Evolutionary conservation across 2,797 vertebrate species (phyloP), one percentile per base, ranked within the genome.

Genomic region (Ceyx erithaca): DNA sequence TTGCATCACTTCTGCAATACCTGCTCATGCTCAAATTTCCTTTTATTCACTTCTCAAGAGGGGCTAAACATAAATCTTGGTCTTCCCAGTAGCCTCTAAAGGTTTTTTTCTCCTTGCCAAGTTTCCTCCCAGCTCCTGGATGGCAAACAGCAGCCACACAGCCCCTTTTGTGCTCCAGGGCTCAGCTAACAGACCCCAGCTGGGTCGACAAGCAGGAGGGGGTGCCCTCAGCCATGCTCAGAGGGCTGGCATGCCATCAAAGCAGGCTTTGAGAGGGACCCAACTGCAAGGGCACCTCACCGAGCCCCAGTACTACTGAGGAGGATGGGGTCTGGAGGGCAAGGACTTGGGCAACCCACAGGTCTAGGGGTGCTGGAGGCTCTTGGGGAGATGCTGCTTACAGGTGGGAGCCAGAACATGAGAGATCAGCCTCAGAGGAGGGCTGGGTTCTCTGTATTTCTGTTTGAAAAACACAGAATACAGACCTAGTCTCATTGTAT

Each of bases 71-170:
- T 23, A 59, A 86, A 67, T 31, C 70, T 82, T 0, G 0, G 11
- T 81, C 87, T 81, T 84, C 82, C 63, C 37, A 23, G 73, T 35
- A 61, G 67, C 77, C 89, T 55, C 73, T 76, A 8, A 70, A 78
- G 31, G 37, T 30, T 21, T 80, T 88, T 21, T 16, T 51, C 77
- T 85, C 48, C 59, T 70, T 85, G 87, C 93, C 82, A 94, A 93
- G 63, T 91, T 94, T 87, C 73, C 89, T 87, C 4, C 66, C 69
- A 49, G 76, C 46, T 83, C 79, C 22, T 2, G 0, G 46, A 72
- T 82, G 81, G 79, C 89, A 87, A 87, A 57, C 72, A 95, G 87
- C 81, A 93, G 83, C 70, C 77, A 95, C 92, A 95, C 63, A 93
- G 87, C 63, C 52, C 52, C 73, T 57, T 87, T 84, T 95, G 83